A percentile compares a stretch with the other conserved stretches of the same genome.
phyloP scores from a whole-genome alignment of 2,113 vertebrate species.

The Apteryx mantelli region DNA sequence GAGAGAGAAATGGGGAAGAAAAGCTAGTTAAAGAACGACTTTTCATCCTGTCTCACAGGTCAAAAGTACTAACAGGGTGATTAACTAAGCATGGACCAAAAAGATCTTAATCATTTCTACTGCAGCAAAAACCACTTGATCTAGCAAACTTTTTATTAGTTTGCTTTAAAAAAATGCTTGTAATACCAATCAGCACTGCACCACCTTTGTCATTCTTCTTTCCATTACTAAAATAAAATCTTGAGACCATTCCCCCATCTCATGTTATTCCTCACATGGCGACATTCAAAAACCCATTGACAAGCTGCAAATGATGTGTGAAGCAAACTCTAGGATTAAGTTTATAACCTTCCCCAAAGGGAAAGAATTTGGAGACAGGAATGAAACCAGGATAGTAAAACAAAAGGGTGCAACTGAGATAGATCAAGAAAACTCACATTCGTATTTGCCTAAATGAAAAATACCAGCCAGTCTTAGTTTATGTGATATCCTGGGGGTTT shows the following conservation, averaged over 20 bases:
- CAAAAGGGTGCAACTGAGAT: slow-evolving; percentile 25
- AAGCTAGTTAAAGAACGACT: neutral
- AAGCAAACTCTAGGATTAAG: slow-evolving; percentile 66
- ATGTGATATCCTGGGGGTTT: neutral
- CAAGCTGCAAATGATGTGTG: slow-evolving; percentile 73
- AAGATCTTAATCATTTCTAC: neutral
- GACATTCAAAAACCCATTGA: slow-evolving; percentile 54
- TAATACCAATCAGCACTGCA: neutral
- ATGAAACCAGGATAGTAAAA: slow-evolving; percentile 34
- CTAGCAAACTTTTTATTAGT: neutral
- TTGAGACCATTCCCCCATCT: neutral
- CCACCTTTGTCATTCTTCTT: neutral
- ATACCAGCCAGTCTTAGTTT: neutral
- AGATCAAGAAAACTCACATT: slow-evolving; percentile 34
- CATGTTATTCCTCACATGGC: neutral
- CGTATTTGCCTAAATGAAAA: slow-evolving; percentile 36
- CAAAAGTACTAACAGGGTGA: neutral
- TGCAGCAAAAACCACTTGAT: neutral
- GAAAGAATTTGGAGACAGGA: slow-evolving; percentile 45
- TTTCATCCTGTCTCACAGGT: neutral
- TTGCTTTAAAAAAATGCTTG: neutral
- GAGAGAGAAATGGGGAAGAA: neutral
- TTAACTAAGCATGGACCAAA: neutral
- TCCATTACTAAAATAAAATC: neutral
- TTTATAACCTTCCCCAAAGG: slow-evolving; percentile 59